phyloP scores from a whole-genome alignment of 1,140 invertebrate species.

The Bombus polaris region DNA sequence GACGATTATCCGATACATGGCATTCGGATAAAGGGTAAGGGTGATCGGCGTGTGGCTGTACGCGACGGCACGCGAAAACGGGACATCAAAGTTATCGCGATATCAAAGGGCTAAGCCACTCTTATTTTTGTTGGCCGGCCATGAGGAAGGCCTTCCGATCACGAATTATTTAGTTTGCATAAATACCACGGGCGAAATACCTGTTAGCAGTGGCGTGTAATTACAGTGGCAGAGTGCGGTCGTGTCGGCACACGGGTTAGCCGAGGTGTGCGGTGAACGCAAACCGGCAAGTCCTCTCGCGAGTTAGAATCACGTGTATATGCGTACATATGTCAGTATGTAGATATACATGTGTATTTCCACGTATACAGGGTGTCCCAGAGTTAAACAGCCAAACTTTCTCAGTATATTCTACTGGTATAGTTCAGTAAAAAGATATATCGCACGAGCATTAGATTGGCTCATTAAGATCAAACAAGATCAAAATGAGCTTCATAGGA shows the following conservation, averaged over 20 bases:
- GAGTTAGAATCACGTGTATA: background rate
- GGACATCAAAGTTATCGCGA: slow-evolving; percentile 12
- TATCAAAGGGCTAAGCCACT: slow-evolving; percentile 16
- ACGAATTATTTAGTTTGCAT: slow-evolving; percentile 58
- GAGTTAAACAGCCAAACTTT: background rate
- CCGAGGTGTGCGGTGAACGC: slow-evolving; percentile 54
- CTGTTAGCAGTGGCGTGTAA: slow-evolving; percentile 55
- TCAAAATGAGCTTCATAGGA: no score
- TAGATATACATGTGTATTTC: background rate
- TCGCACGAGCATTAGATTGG: no score
- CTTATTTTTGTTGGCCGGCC: background rate
- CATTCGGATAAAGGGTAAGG: no score
- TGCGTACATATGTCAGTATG: background rate
- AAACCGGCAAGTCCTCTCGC: slow-evolving; percentile 9
- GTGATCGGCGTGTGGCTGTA: background rate
- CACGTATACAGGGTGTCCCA: background rate
- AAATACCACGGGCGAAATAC: slow-evolving; percentile 54
- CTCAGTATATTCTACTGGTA: background rate
- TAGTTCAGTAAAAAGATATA: background rate
- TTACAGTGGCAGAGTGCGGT: slow-evolving; percentile 53
- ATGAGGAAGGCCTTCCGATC: slow-evolving; percentile 34
- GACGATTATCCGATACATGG: slow-evolving; percentile 16
- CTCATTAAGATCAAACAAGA: no score
- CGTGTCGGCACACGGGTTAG: slow-evolving; percentile 49
- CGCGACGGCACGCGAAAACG: background rate